Evolutionary conservation across 1,140 invertebrate genomes (phyloP).

Genomic region (Trachymyrmex septentrionalis): DNA sequence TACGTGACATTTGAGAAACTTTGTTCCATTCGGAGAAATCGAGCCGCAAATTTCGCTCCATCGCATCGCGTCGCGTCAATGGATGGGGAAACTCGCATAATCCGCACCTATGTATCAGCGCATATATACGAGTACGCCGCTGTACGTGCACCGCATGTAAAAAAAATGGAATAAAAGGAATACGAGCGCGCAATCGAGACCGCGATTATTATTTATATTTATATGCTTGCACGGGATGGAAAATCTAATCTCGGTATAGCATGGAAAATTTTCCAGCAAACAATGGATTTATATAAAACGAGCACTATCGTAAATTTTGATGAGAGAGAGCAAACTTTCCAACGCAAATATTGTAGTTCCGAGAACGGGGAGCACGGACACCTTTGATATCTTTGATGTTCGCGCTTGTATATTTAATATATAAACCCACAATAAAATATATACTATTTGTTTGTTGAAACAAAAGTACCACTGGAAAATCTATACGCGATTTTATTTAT

Average conservation of each 20-base stretch:
- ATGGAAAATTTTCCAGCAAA: slow-evolving; percentile 5
- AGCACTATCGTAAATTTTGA: background rate
- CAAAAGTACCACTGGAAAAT: background rate
- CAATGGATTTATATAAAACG: slow-evolving; percentile 31
- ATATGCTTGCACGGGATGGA: background rate
- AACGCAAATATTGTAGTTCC: slow-evolving; percentile 22
- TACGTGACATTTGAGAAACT: slow-evolving; percentile 47
- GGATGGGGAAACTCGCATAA: background rate
- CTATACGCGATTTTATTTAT: slow-evolving; percentile 4
- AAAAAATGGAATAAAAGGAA: background rate
- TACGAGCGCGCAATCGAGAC: background rate
- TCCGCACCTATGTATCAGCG: background rate
- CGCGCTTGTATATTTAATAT: slow-evolving; percentile 25
- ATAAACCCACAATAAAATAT: background rate
- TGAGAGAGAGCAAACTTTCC: slow-evolving; percentile 19
- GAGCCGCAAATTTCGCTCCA: background rate
- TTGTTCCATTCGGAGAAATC: slow-evolving; percentile 21
- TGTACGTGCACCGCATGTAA: background rate
- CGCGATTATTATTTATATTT: slow-evolving; percentile 39
- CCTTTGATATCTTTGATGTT: slow-evolving; percentile 1
- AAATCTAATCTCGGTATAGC: slow-evolving; percentile 10
- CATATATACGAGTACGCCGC: background rate
- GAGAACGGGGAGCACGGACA: background rate
- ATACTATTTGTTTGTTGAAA: background rate
- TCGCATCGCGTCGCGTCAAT: too few relatives aligned